Evolutionary conservation across 92 coral and sea anemone species (phyloP).

Genomic region (Metridium senile): DNA sequence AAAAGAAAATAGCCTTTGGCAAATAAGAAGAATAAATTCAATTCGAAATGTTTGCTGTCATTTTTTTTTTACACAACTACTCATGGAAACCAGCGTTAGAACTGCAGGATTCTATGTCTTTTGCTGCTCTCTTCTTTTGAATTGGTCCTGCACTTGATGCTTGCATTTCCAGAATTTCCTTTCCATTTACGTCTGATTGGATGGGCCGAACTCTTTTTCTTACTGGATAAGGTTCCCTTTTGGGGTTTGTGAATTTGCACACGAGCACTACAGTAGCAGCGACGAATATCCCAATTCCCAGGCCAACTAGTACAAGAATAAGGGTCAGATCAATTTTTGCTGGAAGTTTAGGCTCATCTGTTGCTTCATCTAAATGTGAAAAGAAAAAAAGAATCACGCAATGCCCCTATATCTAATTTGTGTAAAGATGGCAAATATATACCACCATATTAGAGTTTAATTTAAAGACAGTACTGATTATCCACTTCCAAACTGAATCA

Average conservation of each 20-base stretch:
- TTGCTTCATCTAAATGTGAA: neutral
- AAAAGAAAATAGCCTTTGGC: too few relatives aligned
- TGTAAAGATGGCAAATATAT: neutral
- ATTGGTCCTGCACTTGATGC: neutral
- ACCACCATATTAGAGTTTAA: neutral
- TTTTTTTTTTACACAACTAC: too few relatives aligned
- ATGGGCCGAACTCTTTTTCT: neutral
- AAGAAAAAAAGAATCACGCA: neutral
- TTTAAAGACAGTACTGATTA: conserved; percentile 23
- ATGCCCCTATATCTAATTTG: too few relatives aligned
- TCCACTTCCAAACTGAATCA: conserved; percentile 38
- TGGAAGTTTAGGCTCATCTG: neutral
- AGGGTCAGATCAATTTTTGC: neutral
- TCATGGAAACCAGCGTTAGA: neutral
- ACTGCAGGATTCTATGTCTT: neutral
- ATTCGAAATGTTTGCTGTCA: too few relatives aligned
- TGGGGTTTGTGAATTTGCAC: neutral
- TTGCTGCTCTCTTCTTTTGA: neutral
- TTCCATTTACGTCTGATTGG: neutral
- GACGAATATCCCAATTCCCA: neutral
- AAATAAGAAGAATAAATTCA: too few relatives aligned
- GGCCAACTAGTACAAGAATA: neutral
- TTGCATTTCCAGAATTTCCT: neutral
- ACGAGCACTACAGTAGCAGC: neutral
- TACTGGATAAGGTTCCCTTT: neutral